Evolutionary conservation across 2,797 vertebrate genomes (phyloP), one percentile per base, ranked within the genome.

Genomic region (Chrysocyon brachyurus): DNA sequence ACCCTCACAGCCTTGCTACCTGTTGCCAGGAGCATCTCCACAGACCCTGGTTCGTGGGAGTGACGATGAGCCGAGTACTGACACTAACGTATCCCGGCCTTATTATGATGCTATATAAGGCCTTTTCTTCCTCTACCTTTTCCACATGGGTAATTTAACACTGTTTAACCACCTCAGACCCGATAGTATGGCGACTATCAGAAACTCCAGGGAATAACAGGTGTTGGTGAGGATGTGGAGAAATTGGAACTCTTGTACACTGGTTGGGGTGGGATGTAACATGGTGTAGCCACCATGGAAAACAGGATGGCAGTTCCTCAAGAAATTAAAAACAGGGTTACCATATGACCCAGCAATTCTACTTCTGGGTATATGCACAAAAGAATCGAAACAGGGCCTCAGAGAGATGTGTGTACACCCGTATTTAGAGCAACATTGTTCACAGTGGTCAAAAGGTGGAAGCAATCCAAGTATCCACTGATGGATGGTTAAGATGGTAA

Each of bases 71-170:
- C 8, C 3, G 26, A 31, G 72, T 2, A 3, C 14, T 1, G 19
- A 6, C 16, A 0, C 5, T 5, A 2, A 52, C 1, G 22, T 6
- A 6, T 31, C 21, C 17, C 28, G 2, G 54, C 14, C 82, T 68
- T 8, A 2, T 33, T 28, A 21, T 3, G 3, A 11, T 8, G 15
- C 3, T 12, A 17, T 2, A 2, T 10, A 11, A 3, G 49, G 12
- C 31, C 26, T 52, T 68, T 73, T 46, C 59, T 54, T 77, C 28
- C 49, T 77, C 31, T 81, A 19, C 22, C 68, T 56, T 57, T 56
- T 54, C 59, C 15, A 31, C 49, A 28, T 28, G n/a, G 68, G 73
- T 24, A 15, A 33, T 10, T 28, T 19, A n/a, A 75, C 28, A 40
- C 15, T 31, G 36, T 26, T 72, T 49, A 17, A 33, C 77, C 12